Evolutionary conservation across 92 coral and sea anemone genomes (phyloP).

Genomic region (Hydrozoanthus gracilis): DNA sequence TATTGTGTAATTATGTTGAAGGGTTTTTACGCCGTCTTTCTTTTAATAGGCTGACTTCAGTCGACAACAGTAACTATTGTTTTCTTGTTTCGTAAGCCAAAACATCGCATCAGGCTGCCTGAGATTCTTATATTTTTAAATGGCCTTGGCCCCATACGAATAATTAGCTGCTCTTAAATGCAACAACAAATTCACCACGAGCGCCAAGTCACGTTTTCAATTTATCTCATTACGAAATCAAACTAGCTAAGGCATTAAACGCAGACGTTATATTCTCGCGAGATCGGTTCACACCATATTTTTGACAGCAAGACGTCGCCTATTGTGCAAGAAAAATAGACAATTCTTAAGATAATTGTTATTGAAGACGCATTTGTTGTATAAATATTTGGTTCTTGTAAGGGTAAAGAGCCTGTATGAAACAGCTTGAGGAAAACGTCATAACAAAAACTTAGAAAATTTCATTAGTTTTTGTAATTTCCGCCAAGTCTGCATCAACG

Average conservation of each 20-base stretch:
- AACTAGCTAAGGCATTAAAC: not conserved
- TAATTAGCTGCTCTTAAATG: constrained; percentile 34
- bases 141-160: constrained; percentile 30
- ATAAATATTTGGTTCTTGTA: constrained; percentile 12
- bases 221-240: not conserved
- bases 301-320: not conserved
- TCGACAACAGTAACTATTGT: not conserved
- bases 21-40: not conserved
- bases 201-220: constrained; percentile 29
- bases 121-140: not conserved
- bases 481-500: not conserved
- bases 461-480: too few species aligned
- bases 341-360: not conserved
- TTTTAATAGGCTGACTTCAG: not conserved
- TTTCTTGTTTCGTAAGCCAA: not conserved
- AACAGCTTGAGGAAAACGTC: constrained; percentile 10
- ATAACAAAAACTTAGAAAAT: not conserved
- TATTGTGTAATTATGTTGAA: not conserved
- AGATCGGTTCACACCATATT: not conserved
- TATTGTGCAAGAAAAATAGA: not conserved
- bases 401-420: not conserved
- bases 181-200: constrained; percentile 18
- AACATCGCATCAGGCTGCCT: not conserved
- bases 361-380: constrained; percentile 1
- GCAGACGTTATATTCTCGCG: not conserved